Percentiles rank a stretch among this genome's conserved stretches.
These are phyloP conservation scores for Vannuccia rotundouncinata DNA, from an alignment of 2,888 invertebrate species.

Conservation along the genomic window DNA sequence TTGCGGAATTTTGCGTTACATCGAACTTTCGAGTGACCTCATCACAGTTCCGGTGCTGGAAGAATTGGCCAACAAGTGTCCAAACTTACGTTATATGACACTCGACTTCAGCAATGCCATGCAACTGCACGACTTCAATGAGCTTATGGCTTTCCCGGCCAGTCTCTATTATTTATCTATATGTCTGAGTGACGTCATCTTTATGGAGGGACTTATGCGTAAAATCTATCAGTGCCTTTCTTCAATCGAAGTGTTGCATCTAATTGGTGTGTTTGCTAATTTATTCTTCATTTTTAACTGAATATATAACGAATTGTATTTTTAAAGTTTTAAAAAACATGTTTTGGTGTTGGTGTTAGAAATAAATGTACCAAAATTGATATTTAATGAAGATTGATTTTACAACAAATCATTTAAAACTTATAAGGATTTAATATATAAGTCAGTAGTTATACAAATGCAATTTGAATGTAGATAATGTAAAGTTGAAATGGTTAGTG, in stretches of 20 bases:
- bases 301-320: neutral
- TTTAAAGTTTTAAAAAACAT: neutral
- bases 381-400: too few species aligned
- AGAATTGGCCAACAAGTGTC: slow-evolving; percentile 78
- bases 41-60: slow-evolving; percentile 93
- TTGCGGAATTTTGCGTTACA: slow-evolving; percentile 59
- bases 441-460: too few species aligned
- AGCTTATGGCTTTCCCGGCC: slow-evolving; percentile 95
- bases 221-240: slow-evolving; percentile 99
- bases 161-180: slow-evolving; percentile 88
- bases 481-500: too few species aligned
- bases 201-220: slow-evolving; percentile 99
- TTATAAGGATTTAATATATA: too few species aligned
- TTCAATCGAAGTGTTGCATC: slow-evolving; percentile 87
- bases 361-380: too few species aligned
- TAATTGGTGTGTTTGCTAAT: slow-evolving; percentile 69
- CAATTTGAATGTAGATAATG: too few species aligned
- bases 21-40: slow-evolving; percentile 86
- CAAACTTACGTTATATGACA: slow-evolving; percentile 64
- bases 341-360: too few species aligned
- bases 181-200: slow-evolving; percentile 96
- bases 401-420: too few species aligned
- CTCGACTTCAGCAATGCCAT: slow-evolving; percentile 91
- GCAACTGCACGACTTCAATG: slow-evolving; percentile 90
- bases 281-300: too few species aligned